phyloP scores from a whole-genome alignment of 2,888 invertebrate species.

The Drosophila neonasuta region DNA sequence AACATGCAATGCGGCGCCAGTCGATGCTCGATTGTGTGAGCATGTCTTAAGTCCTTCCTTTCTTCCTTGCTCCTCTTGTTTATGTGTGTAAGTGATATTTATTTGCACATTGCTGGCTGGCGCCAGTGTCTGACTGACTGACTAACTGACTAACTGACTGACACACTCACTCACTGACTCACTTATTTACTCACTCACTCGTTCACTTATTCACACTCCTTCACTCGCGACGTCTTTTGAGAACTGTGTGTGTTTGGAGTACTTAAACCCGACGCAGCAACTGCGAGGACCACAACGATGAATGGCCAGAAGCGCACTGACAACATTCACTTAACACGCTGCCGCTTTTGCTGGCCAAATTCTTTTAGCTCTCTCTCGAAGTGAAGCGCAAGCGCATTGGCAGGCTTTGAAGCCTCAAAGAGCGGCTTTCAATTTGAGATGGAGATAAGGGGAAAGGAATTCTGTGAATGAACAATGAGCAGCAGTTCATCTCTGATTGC shows the following conservation, averaged over 20 bases:
- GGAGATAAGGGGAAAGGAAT: constrained; percentile 1
- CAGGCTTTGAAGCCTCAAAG: constrained; percentile 17
- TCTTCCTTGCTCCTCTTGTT: constrained; percentile 23
- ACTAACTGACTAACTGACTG: constrained; percentile 5
- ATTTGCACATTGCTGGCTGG: constrained; percentile 60
- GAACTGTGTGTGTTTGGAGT: not conserved
- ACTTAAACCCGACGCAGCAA: not conserved
- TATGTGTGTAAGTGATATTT: constrained; percentile 64
- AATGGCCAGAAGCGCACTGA: constrained; percentile 53
- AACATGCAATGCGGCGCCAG: constrained; percentile 51
- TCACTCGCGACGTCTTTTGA: constrained; percentile 32
- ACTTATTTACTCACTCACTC: not conserved
- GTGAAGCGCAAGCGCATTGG: constrained; percentile 41
- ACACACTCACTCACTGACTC: not conserved
- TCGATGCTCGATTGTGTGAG: constrained; percentile 1
- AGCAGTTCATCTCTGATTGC: constrained; percentile 6
- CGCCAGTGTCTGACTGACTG: constrained; percentile 49
- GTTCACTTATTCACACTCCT: constrained; percentile 1
- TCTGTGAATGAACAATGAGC: constrained; percentile 33
- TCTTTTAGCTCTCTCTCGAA: not conserved
- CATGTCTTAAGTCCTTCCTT: constrained; percentile 25
- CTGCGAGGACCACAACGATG: constrained; percentile 39
- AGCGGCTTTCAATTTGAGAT: constrained; percentile 40
- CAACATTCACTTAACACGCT: constrained; percentile 25
- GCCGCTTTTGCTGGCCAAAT: constrained; percentile 6